Evolutionary conservation across 2,888 invertebrate species (phyloP).

Genomic region (Alloplasta piceator): DNA sequence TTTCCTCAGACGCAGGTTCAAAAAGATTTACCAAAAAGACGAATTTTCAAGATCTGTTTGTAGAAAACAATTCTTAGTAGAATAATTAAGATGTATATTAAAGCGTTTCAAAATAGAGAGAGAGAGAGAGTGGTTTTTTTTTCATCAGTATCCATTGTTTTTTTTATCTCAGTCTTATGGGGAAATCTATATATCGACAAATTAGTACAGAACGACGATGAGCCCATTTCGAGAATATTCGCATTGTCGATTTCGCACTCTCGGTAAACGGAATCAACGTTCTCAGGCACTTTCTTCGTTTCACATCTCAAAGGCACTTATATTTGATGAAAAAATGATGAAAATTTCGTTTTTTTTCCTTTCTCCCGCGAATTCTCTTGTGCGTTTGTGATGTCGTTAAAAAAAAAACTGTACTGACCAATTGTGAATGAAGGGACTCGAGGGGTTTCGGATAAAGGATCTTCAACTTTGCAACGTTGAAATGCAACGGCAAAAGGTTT

Average conservation of each 20-base stretch:
- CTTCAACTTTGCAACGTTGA: no score
- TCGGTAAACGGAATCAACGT: background rate
- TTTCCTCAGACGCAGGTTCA: background rate
- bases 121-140: slow-evolving; percentile 41
- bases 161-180: slow-evolving; percentile 73
- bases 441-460: background rate
- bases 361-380: slow-evolving; percentile 19
- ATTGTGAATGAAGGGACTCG: background rate
- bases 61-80: slow-evolving; percentile 44
- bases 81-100: background rate
- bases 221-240: background rate
- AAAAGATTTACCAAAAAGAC: slow-evolving; percentile 16
- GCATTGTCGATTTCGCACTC: background rate
- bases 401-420: slow-evolving; percentile 52
- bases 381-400: slow-evolving; percentile 4
- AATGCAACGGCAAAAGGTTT: background rate
- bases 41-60: slow-evolving; percentile 52
- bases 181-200: slow-evolving; percentile 38
- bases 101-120: slow-evolving; percentile 8
- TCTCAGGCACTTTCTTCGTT: slow-evolving; percentile 53
- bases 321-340: background rate
- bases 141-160: slow-evolving; percentile 65
- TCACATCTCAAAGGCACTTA: slow-evolving; percentile 30
- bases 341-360: background rate
- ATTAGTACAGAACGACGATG: slow-evolving; percentile 13